These are phyloP conservation scores for Hydropsyche betteni DNA, from an alignment of 2,888 invertebrate genomes.

Conservation along the genomic window DNA sequence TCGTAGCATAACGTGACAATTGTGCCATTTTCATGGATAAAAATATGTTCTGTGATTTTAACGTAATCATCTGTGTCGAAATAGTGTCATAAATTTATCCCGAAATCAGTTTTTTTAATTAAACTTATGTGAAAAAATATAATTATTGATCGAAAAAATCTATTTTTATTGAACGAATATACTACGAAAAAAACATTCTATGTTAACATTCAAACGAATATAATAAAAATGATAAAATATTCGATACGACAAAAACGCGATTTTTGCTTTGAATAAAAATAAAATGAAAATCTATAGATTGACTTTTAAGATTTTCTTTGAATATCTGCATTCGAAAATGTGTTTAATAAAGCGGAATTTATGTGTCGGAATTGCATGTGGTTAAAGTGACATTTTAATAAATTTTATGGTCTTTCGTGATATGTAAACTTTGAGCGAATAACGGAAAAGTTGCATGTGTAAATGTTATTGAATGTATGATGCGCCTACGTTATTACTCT, in stretches of 20 bases:
- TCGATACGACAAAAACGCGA: too few species aligned
- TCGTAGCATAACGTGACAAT: conserved; percentile 7
- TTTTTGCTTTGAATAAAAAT: too few species aligned
- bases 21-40: conserved; percentile 2
- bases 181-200: background rate
- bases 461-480: conserved; percentile 19
- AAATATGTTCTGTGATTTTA: background rate
- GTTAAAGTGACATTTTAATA: background rate
- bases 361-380: background rate
- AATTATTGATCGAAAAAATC: background rate
- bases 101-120: too few species aligned
- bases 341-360: background rate
- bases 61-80: background rate
- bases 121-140: background rate
- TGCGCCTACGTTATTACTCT: conserved; percentile 20
- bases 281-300: too few species aligned
- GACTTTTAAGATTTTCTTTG: background rate
- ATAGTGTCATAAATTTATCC: too few species aligned
- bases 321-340: conserved; percentile 1
- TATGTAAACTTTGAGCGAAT: conserved; percentile 1
- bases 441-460: conserved; percentile 20
- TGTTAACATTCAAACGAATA: background rate
- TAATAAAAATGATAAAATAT: background rate
- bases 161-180: background rate
- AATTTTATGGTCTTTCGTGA: conserved; percentile 17